Base-by-base conservation (phyloP, 1,140 invertebrate genomes). In the Eueides isabella region DNA sequence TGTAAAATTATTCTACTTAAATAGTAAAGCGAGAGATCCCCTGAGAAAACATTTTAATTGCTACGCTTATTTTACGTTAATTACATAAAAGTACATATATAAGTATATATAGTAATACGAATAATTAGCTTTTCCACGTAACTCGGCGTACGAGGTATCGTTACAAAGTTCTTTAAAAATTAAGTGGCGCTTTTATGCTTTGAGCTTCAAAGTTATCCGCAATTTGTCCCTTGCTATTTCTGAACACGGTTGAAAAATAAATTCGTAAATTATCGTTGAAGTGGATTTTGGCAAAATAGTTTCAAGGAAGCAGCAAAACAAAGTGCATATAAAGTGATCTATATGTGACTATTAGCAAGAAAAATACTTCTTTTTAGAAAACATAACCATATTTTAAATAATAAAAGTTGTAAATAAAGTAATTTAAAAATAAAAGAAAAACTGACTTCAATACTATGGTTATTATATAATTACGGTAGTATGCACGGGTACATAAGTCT, bases 41-140 rank as follows among this genome's bases (percentile, higher is more conserved):
- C n/a, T 26, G 48, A 55, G 48, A 55, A 55, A 67, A 30, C 38
- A 64, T 65, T 33, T 33, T 65, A 65, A 33, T 65, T 65, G 23
- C 23, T 12, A 65, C 30, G 23, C 35, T 64, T 30, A 65, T 33
- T 55, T 55, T 55, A 55, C 48, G 23, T 55, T 55, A 55, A 55
- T 55, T 26, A 55, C 48, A 26, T 55, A 55, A 55, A 55, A 23
- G 23, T 55, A 55, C 23, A 26, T 23, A 55, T 55, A 55, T 26
- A 38, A 16, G n/a, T n/a, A 23, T 2, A 55, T 23, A 23, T 26
- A 55, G 48, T 55, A 55, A 48, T 55, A 26, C 7, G 23, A 55
- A 55, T 55, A 65, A 65, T 33, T 65, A 26, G n/a, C n/a, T 64
- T 30, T 64, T 64, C 31, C 28, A 30, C 63, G 23, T 23, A 65